phyloP scores from a whole-genome alignment of 1,140 invertebrate genomes.

The Drosophila melanogaster region Release_6_plus_ISO1_MT NT_033777.3:11903501-11904000 shows the following conservation, averaged over 20 bases:
- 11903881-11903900: background rate
- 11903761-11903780: background rate
- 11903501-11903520: constrained; percentile 31
- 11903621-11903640: constrained; percentile 32
- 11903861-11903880: background rate
- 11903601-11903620: constrained; percentile 7
- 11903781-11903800: background rate
- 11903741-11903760: background rate
- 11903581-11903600: constrained; percentile 1
- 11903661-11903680: background rate
- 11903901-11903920: constrained; percentile 32
- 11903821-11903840: constrained; percentile 52
- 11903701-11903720: background rate
- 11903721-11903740: background rate
- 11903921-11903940: constrained; percentile 24
- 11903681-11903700: background rate
- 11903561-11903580: background rate
- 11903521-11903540: constrained; percentile 17
- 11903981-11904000: constrained; percentile 53
- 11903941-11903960: constrained; percentile 44
- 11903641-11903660: background rate
- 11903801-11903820: constrained; percentile 9
- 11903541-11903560: constrained; percentile 18
- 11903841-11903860: constrained; percentile 58
- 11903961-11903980: constrained; percentile 12